These are phyloP conservation scores for Triops cancriformis DNA, from an alignment of 1,140 invertebrate species.

Conservation along the genomic window DNA sequence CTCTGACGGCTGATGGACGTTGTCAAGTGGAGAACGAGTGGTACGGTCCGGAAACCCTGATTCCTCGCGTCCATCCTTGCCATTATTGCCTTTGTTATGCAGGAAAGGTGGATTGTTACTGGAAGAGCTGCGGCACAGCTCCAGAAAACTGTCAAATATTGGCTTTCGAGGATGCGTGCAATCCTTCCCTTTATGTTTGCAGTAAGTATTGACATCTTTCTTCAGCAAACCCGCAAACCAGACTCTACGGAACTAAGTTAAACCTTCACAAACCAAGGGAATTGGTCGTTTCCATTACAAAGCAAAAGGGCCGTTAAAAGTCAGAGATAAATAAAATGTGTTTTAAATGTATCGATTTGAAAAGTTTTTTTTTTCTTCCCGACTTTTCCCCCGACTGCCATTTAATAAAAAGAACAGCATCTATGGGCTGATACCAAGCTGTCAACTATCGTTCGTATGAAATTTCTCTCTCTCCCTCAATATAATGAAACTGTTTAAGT, in stretches of 20 bases:
- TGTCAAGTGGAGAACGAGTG: slow-evolving; percentile 19
- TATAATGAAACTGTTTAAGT: not conserved
- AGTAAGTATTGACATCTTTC: slow-evolving; percentile 20
- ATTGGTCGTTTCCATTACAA: no score
- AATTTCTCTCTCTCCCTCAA: not conserved
- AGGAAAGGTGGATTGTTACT: slow-evolving; percentile 32
- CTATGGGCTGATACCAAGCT: not conserved
- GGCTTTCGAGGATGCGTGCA: slow-evolving; percentile 29
- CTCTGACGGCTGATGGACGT: slow-evolving; percentile 16
- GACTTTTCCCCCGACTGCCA: not conserved
- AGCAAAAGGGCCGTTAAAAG: no score
- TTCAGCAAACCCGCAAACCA: not conserved
- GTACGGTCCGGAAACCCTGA: slow-evolving; percentile 25
- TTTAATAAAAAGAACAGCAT: not conserved
- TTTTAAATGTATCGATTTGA: no score
- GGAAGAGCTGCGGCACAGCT: slow-evolving; percentile 31
- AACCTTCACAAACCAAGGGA: not conserved
- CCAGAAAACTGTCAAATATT: slow-evolving; percentile 31
- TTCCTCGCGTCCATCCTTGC: slow-evolving; percentile 30
- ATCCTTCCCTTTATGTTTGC: slow-evolving; percentile 30
- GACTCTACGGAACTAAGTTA: not conserved
- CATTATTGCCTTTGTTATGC: slow-evolving; percentile 32
- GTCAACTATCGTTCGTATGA: not conserved
- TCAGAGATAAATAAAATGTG: no score
- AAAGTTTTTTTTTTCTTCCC: not conserved